Evolutionary conservation across 2,113 vertebrate genomes (phyloP).

Genomic region (Tapirus terrestris): DNA sequence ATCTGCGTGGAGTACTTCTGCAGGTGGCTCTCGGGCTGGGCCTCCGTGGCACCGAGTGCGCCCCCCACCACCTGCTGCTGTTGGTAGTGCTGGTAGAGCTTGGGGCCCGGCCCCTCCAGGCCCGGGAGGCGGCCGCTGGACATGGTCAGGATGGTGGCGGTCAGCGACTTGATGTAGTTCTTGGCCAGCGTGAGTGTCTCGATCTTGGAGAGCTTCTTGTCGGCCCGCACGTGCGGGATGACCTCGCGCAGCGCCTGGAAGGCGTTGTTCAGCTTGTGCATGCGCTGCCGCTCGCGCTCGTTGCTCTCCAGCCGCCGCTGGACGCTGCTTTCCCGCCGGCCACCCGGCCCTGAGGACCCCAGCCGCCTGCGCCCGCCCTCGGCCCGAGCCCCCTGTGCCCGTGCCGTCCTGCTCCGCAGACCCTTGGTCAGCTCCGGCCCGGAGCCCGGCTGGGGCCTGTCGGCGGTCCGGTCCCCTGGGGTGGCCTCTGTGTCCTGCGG

Average conservation of each 20-base stretch:
- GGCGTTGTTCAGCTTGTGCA: slow-evolving; percentile 99
- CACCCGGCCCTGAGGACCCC: slow-evolving; percentile 77
- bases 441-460: slow-evolving; percentile 63
- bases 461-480: slow-evolving; percentile 82
- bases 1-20: slow-evolving; percentile 91
- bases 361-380: slow-evolving; percentile 68
- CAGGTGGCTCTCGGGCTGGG: slow-evolving; percentile 88
- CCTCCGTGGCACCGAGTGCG: slow-evolving; percentile 81
- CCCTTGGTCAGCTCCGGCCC: slow-evolving; percentile 88
- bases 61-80: slow-evolving; percentile 84
- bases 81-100: slow-evolving; percentile 92
- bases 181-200: slow-evolving; percentile 98
- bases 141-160: slow-evolving; percentile 96
- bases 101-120: slow-evolving; percentile 84
- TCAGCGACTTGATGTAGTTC: slow-evolving; percentile 98
- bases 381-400: slow-evolving; percentile 24
- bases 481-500: slow-evolving; percentile 84
- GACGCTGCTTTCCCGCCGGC: slow-evolving; percentile 89
- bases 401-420: slow-evolving; percentile 78
- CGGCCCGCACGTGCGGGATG: slow-evolving; percentile 95
- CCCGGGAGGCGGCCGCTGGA: slow-evolving; percentile 89
- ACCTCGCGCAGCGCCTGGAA: slow-evolving; percentile 97
- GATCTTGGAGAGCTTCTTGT: slow-evolving; percentile 99
- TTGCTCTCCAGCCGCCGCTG: slow-evolving; percentile 96
- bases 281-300: slow-evolving; percentile 96